Evolutionary conservation across 2,888 invertebrate genomes (phyloP).

Genomic region (Colostygia pectinataria): DNA sequence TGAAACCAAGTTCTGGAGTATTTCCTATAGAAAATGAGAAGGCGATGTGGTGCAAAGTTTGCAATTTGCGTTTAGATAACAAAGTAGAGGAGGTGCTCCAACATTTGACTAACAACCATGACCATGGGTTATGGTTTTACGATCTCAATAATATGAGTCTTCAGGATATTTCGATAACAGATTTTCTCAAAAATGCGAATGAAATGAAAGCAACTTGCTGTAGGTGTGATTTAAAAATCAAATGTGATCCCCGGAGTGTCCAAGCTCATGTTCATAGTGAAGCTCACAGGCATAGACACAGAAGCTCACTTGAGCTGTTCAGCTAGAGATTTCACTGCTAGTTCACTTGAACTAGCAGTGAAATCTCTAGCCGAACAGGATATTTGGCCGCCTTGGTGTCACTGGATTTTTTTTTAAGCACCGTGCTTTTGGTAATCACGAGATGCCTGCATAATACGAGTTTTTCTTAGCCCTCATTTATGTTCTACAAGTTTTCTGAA

Average conservation of each 20-base stretch:
- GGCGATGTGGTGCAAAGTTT: conserved; percentile 5
- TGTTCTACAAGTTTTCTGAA: no score
- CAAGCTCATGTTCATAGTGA: neutral
- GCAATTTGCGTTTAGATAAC: neutral
- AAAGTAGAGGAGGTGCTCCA: neutral
- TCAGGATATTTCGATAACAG: neutral
- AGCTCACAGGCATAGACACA: neutral
- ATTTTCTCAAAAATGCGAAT: neutral
- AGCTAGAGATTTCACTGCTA: no score
- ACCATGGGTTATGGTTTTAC: neutral
- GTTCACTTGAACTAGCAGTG: no score
- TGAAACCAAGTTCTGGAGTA: neutral
- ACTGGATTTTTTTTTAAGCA: neutral
- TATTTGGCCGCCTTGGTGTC: neutral
- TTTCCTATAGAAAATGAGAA: neutral
- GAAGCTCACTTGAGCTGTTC: no score
- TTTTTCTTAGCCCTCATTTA: no score
- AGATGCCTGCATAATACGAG: no score
- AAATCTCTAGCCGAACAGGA: neutral
- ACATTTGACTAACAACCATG: neutral
- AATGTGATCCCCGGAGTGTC: neutral
- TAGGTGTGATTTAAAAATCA: neutral
- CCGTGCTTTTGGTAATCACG: no score
- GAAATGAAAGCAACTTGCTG: neutral
- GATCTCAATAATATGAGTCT: neutral